Base-by-base conservation (phyloP, 2,113 vertebrate species). In the Aptenodytes patagonicus region DNA sequence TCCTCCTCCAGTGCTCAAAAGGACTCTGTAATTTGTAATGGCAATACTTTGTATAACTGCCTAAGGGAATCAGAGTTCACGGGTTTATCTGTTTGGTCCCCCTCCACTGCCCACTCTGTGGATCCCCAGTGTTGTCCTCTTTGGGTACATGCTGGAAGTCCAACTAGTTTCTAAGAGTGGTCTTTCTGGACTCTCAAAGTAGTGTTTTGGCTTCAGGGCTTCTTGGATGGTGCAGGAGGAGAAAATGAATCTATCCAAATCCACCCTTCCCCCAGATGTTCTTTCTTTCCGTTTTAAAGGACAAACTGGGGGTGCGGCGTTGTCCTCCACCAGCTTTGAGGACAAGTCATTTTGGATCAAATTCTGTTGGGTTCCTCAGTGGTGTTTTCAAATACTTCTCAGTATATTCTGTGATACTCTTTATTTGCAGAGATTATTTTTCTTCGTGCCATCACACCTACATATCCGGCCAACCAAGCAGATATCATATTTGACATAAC, bases 401-500 rank as follows among this genome's bases (percentile, higher is more conserved):
- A 69, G 55, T 44, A 58, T n/a, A 38, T 78, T 88, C 86, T 78
- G 34, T 90, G 12, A 38, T 58, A 20, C n/a, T 90, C 28, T 89
- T 82, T 93, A 29, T 89, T 95, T 85, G 55, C 99, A 99, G 99
- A 99, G 97, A 99, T 99, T 66, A 99, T 99, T 94, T 99, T 99
- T 83, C 98, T 99, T 92, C 99, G 99, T 94, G 99, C 99, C 58
- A 97, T 99, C 58, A 98, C 99, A 10, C 98, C 99, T 7, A 97
- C 98, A 0, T 98, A 99, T 20, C 97, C 98, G 0, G 93, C 97
- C 92, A 98, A 98, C 96, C 98, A 99, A 22, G 98, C 98, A 6
- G 99, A 99, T 90, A 99, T 99, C 96, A 98, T 99, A 98, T 99
- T 99, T 80, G 98, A 99, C 97, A 99, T 99, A 82, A 98, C 98